Evolutionary conservation across 2,888 invertebrate species (phyloP), one percentile per base, ranked within the genome.

Genomic region (Calephelis perditalis): DNA sequence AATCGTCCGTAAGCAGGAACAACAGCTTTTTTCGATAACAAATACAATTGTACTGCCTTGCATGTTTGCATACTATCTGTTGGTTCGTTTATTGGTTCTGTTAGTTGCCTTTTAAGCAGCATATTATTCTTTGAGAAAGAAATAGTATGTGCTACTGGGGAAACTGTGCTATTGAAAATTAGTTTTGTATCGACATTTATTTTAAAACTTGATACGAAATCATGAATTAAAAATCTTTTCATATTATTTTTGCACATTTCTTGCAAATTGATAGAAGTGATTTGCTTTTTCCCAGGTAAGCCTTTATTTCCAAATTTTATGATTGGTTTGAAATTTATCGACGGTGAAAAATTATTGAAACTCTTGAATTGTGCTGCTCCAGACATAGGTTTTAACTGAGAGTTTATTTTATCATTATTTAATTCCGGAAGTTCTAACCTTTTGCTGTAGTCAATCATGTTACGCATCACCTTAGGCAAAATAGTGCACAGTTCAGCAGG

Each of bases 401-500:
- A 67, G 11, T 70, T 68, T 7, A 67, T 63, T 61, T 72, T 76
- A 56, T 69, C 67, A 47, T 70, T 46, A 40, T 65, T 58, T 12
- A 65, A 15, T 40, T 68, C 44, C 46, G 69, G 62, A 36, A 66
- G 36, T 10, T 63, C 9, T 40, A 68, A 54, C 40, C 61, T 64
- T 36, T 64, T 65, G 59, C 68, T 71, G 3, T 68, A 64, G 52
- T 79, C 69, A 35, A 74, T 63, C 59, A 82, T 70, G n/a, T 70
- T 73, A 37, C 65, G 67, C 65, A 88, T 74, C 65, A 87, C 73
- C 68, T 73, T 78, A 10, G 89, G 89, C 58, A 89, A 63, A 62
- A 88, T 75, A 62, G 75, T 82, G 61, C 89, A 89, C 59, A 89
- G 70, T 63, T 87, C 84, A 12, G 86, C 88, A 7, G 89, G 89